Evolutionary conservation across 2,888 invertebrate genomes (phyloP).

Genomic region (Drosophila helvetica): DNA sequence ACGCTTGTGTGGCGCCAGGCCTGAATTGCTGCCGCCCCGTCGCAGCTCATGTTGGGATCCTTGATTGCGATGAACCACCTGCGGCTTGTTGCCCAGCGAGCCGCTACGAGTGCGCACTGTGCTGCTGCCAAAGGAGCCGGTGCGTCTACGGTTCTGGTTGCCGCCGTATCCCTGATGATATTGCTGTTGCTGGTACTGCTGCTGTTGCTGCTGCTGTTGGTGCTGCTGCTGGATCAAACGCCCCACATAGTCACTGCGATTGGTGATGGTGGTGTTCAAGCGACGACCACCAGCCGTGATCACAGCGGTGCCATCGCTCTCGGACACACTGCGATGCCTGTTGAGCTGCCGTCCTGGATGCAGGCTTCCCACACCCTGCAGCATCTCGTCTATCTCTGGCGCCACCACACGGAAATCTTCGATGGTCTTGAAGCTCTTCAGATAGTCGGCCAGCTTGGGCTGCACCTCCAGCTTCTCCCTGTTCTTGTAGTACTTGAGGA

Average conservation of each 20-base stretch:
- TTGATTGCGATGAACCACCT: conserved; percentile 82
- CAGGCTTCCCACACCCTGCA: conserved; percentile 85
- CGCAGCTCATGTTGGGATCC: conserved; percentile 80
- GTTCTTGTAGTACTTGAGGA: conserved; percentile 97
- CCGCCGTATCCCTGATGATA: conserved; percentile 65
- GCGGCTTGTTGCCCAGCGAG: conserved; percentile 83
- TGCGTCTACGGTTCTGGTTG: conserved; percentile 80
- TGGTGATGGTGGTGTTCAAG: conserved; percentile 83
- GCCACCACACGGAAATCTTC: conserved; percentile 93
- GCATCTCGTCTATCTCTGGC: conserved; percentile 87
- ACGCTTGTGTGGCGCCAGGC: conserved; percentile 71
- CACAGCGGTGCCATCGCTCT: conserved; percentile 85
- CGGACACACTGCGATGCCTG: conserved; percentile 88
- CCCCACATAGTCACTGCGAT: conserved; percentile 84
- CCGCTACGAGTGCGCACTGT: conserved; percentile 83
- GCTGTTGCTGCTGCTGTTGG: conserved; percentile 72
- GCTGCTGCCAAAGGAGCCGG: conserved; percentile 83
- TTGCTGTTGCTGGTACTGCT: conserved; percentile 59
- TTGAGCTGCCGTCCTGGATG: conserved; percentile 85
- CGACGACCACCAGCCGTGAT: conserved; percentile 69
- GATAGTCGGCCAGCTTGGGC: conserved; percentile 88
- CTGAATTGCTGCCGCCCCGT: conserved; percentile 80
- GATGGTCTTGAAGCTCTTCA: conserved; percentile 92
- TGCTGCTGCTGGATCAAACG: conserved; percentile 78
- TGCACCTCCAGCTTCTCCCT: conserved; percentile 90